Evolutionary conservation across 2,113 vertebrate species (phyloP).

Genomic region (Stigmatopora nigra): DNA sequence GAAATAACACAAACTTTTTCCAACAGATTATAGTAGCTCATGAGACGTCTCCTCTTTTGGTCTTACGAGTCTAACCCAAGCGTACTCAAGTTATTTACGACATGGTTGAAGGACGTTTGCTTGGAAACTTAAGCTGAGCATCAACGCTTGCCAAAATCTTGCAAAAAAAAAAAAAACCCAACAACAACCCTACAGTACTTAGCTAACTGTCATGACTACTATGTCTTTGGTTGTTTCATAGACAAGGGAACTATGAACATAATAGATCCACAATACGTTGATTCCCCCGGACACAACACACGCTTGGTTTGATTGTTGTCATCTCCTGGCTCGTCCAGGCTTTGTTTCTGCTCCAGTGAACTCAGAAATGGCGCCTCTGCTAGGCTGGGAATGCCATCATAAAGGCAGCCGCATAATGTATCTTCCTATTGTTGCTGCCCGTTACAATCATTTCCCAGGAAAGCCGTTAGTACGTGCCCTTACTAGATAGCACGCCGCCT

Average conservation of each 20-base stretch:
- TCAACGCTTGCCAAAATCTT: neutral
- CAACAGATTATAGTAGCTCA: neutral
- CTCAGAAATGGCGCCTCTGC: constrained; percentile 2
- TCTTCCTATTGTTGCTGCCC: neutral
- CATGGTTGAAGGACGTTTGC: neutral
- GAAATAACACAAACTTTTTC: constrained; percentile 1
- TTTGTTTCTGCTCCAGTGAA: neutral
- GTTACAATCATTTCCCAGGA: constrained; percentile 4
- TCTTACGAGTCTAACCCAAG: neutral
- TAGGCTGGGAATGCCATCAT: neutral
- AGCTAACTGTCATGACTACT: neutral
- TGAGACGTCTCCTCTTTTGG: constrained; percentile 4
- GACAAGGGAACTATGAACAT: neutral
- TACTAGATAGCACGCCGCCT: neutral
- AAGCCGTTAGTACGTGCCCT: neutral
- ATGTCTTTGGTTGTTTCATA: neutral
- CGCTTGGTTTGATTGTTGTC: neutral
- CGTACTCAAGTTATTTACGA: neutral
- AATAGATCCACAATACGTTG: neutral
- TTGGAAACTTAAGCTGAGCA: neutral
- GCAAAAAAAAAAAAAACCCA: too few species aligned
- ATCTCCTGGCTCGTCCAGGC: neutral
- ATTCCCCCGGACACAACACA: neutral
- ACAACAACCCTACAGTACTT: neutral
- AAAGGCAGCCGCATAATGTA: neutral